phyloP scores from a whole-genome alignment of 2,113 vertebrate species.

The Pyrgilauda ruficollis region DNA sequence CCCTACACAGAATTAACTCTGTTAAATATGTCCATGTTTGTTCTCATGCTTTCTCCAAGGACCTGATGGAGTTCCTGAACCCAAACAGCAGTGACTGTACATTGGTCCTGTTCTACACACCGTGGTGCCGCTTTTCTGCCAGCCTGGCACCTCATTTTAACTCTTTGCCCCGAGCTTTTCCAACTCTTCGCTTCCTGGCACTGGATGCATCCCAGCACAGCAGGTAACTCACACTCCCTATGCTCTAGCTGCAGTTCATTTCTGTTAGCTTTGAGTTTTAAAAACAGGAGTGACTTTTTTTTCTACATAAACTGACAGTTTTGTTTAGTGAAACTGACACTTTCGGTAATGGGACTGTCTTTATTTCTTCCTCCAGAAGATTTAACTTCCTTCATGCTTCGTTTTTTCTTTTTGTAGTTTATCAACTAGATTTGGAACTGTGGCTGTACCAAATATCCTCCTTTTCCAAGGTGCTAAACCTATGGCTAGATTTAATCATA shows the following conservation, averaged over 20 bases:
- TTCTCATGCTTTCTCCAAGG: constrained; percentile 71
- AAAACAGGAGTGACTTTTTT: background rate
- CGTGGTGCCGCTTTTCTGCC: constrained; percentile 96
- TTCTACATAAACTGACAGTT: background rate
- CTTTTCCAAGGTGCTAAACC: constrained; percentile 97
- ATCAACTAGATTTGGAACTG: constrained; percentile 95
- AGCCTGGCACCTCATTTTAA: constrained; percentile 94
- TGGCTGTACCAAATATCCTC: constrained; percentile 96
- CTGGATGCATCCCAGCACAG: constrained; percentile 96
- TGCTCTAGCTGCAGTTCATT: background rate
- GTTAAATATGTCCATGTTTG: background rate
- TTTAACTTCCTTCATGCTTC: background rate
- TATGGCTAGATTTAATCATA: constrained; percentile 98
- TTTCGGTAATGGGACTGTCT: background rate
- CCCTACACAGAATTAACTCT: background rate
- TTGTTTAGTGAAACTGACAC: background rate
- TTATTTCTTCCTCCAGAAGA: background rate
- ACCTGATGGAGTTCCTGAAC: constrained; percentile 94
- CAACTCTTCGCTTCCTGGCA: constrained; percentile 89
- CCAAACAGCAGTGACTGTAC: constrained; percentile 92
- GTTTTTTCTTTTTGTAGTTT: constrained; percentile 76
- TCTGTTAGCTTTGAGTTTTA: background rate
- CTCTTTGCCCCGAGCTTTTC: constrained; percentile 90
- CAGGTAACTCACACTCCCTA: constrained; percentile 75
- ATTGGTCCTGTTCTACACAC: constrained; percentile 90